Base-by-base conservation (phyloP, 1,140 invertebrate genomes). In the Pectinophora gossypiella region DNA sequence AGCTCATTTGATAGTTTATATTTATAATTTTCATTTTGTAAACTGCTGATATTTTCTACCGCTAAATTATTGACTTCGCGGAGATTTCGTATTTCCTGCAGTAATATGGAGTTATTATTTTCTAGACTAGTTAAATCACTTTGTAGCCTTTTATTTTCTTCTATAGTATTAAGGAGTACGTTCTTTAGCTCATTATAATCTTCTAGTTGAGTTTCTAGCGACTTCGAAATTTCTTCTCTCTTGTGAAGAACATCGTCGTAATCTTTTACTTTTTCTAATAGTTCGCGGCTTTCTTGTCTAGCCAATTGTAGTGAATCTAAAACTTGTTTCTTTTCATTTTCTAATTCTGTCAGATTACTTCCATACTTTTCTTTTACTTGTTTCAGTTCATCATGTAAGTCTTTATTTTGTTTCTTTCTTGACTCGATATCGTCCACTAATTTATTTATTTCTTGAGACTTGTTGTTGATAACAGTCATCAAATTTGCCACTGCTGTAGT, bases 361-460 rank as follows among this genome's bases (percentile, higher is more conserved):
- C 68, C 55, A 52, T 68, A 75, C 18, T 46, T 56, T 10, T 73
- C 56, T 48, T 49, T 50, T 12, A 63, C 47, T 20, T 67, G 52
- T 48, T 77, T 51, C 22, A 79, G 48, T 60, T 79, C 43, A 22
- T 54, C 53, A 10, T 47, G 22, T n/a, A 82, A 44, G 20, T 70
- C 51, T 18, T 43, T 57, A 42, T 79, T 82, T 62, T 77, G 52
- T 20, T 44, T 51, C 21, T 54, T 57, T 61, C 61, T 68, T 1
- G 48, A 36, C 35, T 82, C 73, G 15, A 73, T 44, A 51, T 79
- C 66, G 15, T 72, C 46, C 40, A 62, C 64, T 35, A 82, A 53
- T 44, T 63, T 68, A 23, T 66, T 66, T 7, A 80, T 71, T 74
- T 84, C 72, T 56, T 68, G 53, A 16, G 76, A 76, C 61, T 83